Evolutionary conservation across 2,888 invertebrate species (phyloP), one percentile per base, ranked within the genome.

Genomic region (Frankliniella fusca): DNA sequence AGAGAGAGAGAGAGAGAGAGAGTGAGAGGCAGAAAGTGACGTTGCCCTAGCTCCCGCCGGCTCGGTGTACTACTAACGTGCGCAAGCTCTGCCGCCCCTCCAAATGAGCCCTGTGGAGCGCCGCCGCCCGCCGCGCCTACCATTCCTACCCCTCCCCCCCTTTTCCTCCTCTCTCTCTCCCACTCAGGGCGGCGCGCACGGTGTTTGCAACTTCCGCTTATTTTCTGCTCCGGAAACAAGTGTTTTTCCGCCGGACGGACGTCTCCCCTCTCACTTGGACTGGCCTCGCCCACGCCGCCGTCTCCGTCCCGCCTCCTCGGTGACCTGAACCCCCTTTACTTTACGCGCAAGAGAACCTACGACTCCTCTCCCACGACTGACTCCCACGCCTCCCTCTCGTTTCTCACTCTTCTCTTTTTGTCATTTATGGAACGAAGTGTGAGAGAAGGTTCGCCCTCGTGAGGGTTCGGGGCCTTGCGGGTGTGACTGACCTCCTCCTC

Each of bases 241-340:
- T 23, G 23, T 76, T 76, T 70, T 76, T 76, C 70, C 70, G 70
- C 23, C 70, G 70, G 70, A 9, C 70, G 70, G 70, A n/a, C 20
- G 70, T 23, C 9, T 7, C 54, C 61, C 15, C 61, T 18, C 61
- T 18, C 54, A 54, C 15, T 9, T 7, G 5, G 54, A n/a, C 61
- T 18, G 61, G 38, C 61, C 61, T 7, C 61, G 20, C 11, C 61
- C 15, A 61, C 61, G 15, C 61, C 61, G 18, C 15, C 15, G n/a
- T n/a, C n/a, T n/a, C 61, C 61, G 8, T 7, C 61, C 15, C 61
- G 20, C 15, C 61, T 15, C 61, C 0, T 38, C 5, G 38, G 38
- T 3, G 38, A 38, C 38, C 38, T 38, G 38, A 5, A 15, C 61
- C 18, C 20, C 61, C 61, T 61, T 54, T 61, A 7, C 61, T 61